Evolutionary conservation across 2,888 invertebrate species (phyloP).

Genomic region (Drosophila silvestris): DNA sequence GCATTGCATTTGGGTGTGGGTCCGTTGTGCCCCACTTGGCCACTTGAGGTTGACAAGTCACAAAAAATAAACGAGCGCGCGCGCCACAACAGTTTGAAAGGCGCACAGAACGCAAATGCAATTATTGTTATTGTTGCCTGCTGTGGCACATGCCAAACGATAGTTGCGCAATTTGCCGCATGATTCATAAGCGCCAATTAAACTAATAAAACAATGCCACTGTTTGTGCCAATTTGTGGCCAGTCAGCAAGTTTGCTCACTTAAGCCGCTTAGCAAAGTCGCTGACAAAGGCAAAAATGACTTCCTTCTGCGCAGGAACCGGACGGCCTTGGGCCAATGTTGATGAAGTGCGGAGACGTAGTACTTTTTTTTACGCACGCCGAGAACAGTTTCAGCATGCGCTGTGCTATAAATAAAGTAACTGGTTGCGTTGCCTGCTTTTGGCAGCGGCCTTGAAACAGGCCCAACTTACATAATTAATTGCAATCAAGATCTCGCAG

Average conservation of each 20-base stretch:
- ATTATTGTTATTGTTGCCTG: constrained; percentile 6
- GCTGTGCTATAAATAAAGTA: constrained; percentile 65
- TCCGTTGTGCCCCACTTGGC: constrained; percentile 54
- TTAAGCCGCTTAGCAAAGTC: constrained; percentile 62
- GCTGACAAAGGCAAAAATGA: constrained; percentile 52
- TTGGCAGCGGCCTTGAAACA: constrained; percentile 57
- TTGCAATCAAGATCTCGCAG: constrained; percentile 57
- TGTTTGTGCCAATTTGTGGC: constrained; percentile 30
- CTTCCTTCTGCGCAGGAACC: constrained; percentile 71
- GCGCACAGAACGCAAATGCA: constrained; percentile 45
- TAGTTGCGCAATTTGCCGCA: constrained; percentile 66
- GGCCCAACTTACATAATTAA: constrained; percentile 76
- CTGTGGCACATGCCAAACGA: constrained; percentile 55
- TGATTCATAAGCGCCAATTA: constrained; percentile 72
- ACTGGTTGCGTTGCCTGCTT: constrained; percentile 29
- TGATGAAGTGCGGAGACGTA: constrained; percentile 23
- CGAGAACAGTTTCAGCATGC: constrained; percentile 69
- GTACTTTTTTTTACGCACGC: constrained; percentile 58
- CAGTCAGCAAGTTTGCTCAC: constrained; percentile 42
- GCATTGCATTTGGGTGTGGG: constrained; percentile 66
- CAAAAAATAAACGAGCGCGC: constrained; percentile 5
- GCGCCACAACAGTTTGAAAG: constrained; percentile 42
- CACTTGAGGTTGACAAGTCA: constrained; percentile 58
- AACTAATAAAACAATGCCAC: constrained; percentile 48
- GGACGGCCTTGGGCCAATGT: constrained; percentile 51